Evolutionary conservation across 2,113 vertebrate species (phyloP).

Genomic region (Ceratotherium simum): DNA sequence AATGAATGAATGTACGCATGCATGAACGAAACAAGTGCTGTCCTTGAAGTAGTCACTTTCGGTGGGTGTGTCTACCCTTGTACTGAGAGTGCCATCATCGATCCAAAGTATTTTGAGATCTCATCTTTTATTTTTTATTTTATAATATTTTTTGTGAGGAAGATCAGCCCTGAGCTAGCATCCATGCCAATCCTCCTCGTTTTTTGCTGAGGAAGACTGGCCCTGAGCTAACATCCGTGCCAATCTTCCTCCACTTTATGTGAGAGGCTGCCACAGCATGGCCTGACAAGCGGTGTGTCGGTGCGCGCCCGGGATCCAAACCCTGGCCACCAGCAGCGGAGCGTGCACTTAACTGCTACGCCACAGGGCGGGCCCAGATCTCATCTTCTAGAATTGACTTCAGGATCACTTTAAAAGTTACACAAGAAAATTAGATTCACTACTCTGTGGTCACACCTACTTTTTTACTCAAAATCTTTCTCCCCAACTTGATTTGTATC

Average conservation of each 20-base stretch:
- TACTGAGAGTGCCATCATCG: neutral
- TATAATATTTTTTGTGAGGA: too few species aligned
- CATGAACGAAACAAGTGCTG: neutral
- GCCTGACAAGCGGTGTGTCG: too few species aligned
- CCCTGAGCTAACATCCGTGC: too few species aligned
- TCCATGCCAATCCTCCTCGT: too few species aligned
- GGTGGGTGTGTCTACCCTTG: neutral
- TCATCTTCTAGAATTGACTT: constrained; percentile 29
- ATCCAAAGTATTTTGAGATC: neutral
- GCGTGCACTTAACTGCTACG: too few species aligned
- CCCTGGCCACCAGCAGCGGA: too few species aligned
- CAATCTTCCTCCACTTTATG: too few species aligned
- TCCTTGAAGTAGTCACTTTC: neutral
- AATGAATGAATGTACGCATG: neutral
- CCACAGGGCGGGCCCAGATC: neutral
- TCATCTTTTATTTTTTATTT: neutral
- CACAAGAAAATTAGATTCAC: constrained; percentile 13
- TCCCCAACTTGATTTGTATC: neutral
- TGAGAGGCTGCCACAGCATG: too few species aligned
- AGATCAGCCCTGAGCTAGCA: too few species aligned
- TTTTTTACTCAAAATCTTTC: neutral
- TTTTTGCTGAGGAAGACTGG: too few species aligned
- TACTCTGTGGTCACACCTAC: neutral
- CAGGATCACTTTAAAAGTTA: constrained; percentile 17
- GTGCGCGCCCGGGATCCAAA: too few species aligned